Evolutionary conservation across 92 coral and sea anemone genomes (phyloP).

Genomic region (Micromussa lordhowensis): DNA sequence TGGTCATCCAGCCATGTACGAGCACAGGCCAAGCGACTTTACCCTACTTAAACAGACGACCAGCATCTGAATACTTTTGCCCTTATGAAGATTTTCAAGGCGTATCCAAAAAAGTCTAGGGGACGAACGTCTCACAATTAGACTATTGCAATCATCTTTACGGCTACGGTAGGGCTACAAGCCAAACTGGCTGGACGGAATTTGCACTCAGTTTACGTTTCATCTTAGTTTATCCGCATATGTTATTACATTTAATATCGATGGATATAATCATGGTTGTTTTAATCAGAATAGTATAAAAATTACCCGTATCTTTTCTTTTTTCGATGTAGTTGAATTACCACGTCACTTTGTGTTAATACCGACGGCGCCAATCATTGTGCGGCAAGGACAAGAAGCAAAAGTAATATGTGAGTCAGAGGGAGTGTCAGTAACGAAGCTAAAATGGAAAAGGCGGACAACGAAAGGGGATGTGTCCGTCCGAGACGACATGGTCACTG

Average conservation of each 20-base stretch:
- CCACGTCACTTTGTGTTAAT: slow-evolving; percentile 13
- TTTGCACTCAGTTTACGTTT: too few relatives aligned
- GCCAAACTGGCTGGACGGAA: too few relatives aligned
- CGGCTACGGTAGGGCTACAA: too few relatives aligned
- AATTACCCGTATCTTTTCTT: neutral
- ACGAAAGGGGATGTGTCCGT: slow-evolving; percentile 1
- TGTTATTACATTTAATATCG: too few relatives aligned
- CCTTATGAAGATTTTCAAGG: neutral
- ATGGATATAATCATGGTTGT: too few relatives aligned
- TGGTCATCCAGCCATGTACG: neutral
- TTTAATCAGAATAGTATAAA: too few relatives aligned
- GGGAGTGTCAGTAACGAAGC: neutral
- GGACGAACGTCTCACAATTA: neutral
- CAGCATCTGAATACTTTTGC: neutral
- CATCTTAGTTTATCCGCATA: too few relatives aligned
- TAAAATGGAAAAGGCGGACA: slow-evolving; percentile 37
- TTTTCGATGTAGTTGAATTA: neutral
- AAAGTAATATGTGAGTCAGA: slow-evolving; percentile 36
- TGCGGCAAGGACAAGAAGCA: slow-evolving; percentile 31
- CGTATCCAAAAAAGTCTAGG: neutral
- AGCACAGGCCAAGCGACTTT: neutral
- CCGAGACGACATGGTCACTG: slow-evolving; percentile 8
- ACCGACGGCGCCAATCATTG: neutral
- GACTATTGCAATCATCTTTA: too few relatives aligned
- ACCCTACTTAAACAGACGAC: neutral